These are phyloP conservation scores for Pristis pectinata DNA, from an alignment of 2,797 vertebrate genomes.

Conservation along the genomic window DNA sequence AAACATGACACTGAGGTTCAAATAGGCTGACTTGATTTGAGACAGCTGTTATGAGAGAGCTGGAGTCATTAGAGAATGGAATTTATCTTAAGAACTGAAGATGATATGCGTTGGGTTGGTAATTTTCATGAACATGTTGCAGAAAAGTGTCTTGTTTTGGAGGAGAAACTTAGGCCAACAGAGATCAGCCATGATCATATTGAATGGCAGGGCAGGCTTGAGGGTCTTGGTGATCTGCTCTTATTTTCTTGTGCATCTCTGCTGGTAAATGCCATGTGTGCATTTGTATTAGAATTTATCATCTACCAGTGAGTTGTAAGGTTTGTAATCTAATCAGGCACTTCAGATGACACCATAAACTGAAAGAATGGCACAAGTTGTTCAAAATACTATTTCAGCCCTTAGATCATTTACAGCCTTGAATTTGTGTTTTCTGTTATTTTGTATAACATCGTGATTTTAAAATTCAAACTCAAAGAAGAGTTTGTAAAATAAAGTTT, in stretches of 20 bases:
- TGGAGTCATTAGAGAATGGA: too few species aligned
- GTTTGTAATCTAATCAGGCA: not conserved
- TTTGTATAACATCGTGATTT: not conserved
- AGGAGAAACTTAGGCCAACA: not conserved
- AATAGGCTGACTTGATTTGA: too few species aligned
- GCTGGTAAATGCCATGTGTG: not conserved
- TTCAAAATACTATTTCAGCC: not conserved
- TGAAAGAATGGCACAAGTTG: not conserved
- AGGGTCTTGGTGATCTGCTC: too few species aligned
- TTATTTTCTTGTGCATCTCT: too few species aligned
- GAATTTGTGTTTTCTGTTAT: not conserved
- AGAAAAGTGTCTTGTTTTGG: not conserved
- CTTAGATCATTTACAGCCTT: not conserved
- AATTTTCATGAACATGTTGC: not conserved
- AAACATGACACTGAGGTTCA: too few species aligned
- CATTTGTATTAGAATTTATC: not conserved
- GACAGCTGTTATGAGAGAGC: too few species aligned
- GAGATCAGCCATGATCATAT: too few species aligned
- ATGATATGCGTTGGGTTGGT: not conserved
- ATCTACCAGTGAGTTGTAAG: not conserved
- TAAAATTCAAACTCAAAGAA: not conserved
- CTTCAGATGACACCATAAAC: not conserved
- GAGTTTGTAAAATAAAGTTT: not conserved
- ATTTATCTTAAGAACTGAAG: too few species aligned
- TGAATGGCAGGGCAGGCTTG: too few species aligned